phyloP scores from a whole-genome alignment of 2,113 vertebrate genomes.

The Salvator merianae region DNA sequence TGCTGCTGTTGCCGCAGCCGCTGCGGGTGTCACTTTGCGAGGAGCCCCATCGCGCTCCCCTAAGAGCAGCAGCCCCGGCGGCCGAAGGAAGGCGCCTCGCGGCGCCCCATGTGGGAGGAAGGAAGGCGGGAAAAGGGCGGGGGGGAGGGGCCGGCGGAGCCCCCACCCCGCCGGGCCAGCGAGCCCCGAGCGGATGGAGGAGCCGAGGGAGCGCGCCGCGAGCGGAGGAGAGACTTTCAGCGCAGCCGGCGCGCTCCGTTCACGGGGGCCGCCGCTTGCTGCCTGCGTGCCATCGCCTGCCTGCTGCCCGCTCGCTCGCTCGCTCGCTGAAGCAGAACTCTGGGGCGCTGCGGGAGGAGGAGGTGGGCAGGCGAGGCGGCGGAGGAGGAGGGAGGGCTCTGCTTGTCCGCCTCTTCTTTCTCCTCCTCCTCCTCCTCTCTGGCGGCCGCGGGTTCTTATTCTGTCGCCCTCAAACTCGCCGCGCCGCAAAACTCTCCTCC shows the following conservation, averaged over 20 bases:
- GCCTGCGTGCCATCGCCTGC: neutral
- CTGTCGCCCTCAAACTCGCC: slow-evolving; percentile 14
- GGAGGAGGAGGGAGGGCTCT: neutral
- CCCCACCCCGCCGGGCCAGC: neutral
- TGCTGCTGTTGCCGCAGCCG: neutral
- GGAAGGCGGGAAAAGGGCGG: neutral
- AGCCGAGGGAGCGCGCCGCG: no score
- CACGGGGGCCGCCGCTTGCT: neutral
- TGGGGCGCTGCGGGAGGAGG: neutral
- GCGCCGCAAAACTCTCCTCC: slow-evolving; percentile 30
- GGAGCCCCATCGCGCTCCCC: slow-evolving; percentile 17
- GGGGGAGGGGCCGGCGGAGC: neutral
- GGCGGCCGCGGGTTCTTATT: neutral
- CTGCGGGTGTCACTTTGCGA: slow-evolving; percentile 27
- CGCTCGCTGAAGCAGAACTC: no score
- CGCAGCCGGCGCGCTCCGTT: slow-evolving; percentile 35
- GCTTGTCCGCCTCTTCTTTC: neutral
- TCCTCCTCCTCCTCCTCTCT: no score
- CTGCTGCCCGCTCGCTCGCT: no score
- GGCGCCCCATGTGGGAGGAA: neutral
- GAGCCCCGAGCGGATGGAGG: no score
- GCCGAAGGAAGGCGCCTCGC: neutral
- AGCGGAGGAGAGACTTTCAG: neutral
- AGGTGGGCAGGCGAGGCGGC: no score
- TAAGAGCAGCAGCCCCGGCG: slow-evolving; percentile 5